Evolutionary conservation across 2,888 invertebrate species (phyloP), one percentile per base, ranked within the genome.

Genomic region (Euproctis similis): DNA sequence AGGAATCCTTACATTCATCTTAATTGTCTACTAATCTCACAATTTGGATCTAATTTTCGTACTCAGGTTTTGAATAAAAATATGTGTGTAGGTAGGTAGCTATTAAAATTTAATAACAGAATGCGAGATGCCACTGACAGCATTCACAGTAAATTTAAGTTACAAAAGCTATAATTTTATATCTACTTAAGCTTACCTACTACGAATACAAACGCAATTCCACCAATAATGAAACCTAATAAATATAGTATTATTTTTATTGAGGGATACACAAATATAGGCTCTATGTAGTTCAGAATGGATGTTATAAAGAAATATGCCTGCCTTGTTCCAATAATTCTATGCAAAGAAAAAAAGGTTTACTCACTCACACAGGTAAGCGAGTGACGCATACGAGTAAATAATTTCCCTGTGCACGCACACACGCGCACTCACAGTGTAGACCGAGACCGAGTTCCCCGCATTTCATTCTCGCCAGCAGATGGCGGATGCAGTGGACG

Each of bases 401-500:
- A 58, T 64, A 60, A 55, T 61, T 63, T 56, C 48, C 64, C 53
- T 47, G 50, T 63, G 62, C 57, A 59, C 45, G 43, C 45, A 68
- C 53, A 56, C 34, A 55, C 73, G 69, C 71, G 74, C 72, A 48
- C 39, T 37, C 54, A 51, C 53, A 43, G 35, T 50, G 53, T 49
- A 14, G 6, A 14, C 4, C 71, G 65, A 68, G 66, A 73, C 70
- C 71, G 65, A 71, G 74, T 76, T 76, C 69, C 74, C 73, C 72
- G 75, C 76, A 76, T 80, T 61, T 82, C 81, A 77, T 78, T 82
- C 78, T 71, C 72, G 80, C 78, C 84, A 81, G 82, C 81, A 82
- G 82, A 85, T 85, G 84, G 84, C 84, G 81, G 82, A 82, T 80
- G 77, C 77, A 77, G 81, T 73, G 69, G 74, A 74, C 78, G 82